Conservation (phyloP, 1,140 invertebrate genomes). For the Trichonephila inaurata region DNA sequence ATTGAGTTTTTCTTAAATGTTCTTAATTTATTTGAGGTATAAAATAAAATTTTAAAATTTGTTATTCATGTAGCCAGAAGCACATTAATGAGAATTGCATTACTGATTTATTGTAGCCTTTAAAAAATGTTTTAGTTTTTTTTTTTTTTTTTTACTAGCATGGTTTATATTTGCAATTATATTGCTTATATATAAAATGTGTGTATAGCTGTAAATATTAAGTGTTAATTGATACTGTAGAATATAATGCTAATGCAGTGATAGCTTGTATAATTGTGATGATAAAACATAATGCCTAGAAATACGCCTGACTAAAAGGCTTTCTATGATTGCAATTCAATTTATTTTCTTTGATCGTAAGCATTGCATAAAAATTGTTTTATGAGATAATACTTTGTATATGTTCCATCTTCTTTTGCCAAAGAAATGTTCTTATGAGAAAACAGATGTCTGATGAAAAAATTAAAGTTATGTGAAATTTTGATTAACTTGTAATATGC, state of each 20-base stretch:
- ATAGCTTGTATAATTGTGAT: not conserved
- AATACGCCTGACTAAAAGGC: not conserved
- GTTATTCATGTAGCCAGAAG: not conserved
- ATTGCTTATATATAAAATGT: constrained; percentile 12
- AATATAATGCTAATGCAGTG: not conserved
- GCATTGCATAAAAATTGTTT: not conserved
- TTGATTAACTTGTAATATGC: too few species aligned
- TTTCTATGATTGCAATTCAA: not conserved
- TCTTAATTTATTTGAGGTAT: not conserved
- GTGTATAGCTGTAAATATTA: constrained; percentile 40
- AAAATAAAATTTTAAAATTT: not conserved
- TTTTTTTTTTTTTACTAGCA: not conserved
- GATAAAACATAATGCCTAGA: not conserved
- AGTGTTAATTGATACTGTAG: not conserved
- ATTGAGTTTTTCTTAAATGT: not conserved
- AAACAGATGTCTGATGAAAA: too few species aligned
- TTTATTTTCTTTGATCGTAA: not conserved
- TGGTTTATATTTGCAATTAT: not conserved
- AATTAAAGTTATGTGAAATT: too few species aligned
- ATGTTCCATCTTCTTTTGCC: not conserved
- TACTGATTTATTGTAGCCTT: not conserved
- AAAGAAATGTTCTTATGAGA: not conserved
- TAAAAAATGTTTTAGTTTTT: not conserved
- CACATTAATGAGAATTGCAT: not conserved
- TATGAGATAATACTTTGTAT: not conserved